A percentile compares a stretch with the other conserved stretches of the same genome.
Conservation (phyloP, 2,797 vertebrate genomes). For the Malurus leucopterus region DNA sequence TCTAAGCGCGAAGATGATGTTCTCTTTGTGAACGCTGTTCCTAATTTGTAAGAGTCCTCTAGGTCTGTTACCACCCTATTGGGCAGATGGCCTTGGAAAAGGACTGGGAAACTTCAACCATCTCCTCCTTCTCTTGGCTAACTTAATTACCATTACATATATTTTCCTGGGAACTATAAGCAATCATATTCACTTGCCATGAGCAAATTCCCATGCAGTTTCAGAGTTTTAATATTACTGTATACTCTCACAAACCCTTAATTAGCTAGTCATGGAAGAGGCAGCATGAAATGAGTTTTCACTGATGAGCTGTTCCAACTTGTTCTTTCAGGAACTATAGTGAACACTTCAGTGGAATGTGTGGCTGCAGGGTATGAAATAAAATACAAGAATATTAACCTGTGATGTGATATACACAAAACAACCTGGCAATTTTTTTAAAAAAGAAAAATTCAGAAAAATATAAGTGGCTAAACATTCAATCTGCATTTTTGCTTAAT, state of each 20-base stretch:
- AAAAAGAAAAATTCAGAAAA: background rate
- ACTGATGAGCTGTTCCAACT: slow-evolving; percentile 59
- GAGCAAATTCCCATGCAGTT: slow-evolving; percentile 23
- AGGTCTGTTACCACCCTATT: background rate
- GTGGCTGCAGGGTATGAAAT: slow-evolving; percentile 46
- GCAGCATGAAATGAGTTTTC: slow-evolving; percentile 30
- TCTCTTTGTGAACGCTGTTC: background rate
- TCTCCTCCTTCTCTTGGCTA: slow-evolving; percentile 17
- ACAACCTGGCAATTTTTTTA: background rate
- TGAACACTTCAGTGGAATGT: slow-evolving; percentile 47
- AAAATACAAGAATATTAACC: slow-evolving; percentile 4
- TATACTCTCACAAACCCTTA: background rate
- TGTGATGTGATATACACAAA: background rate
- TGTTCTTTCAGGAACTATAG: slow-evolving; percentile 55
- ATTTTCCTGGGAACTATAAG: slow-evolving; percentile 42
- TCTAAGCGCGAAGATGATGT: background rate
- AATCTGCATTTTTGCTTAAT: background rate
- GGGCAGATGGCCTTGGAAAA: slow-evolving; percentile 6
- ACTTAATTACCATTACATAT: slow-evolving; percentile 23
- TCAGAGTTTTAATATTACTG: background rate
- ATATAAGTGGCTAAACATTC: background rate
- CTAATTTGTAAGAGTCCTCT: background rate
- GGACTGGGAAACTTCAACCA: slow-evolving; percentile 17
- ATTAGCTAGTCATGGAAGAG: slow-evolving; percentile 23
- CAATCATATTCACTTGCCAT: slow-evolving; percentile 6